Percentiles rank a stretch among this genome's conserved stretches.
phyloP scores from a whole-genome alignment of 1,140 invertebrate genomes.

The Nephila pilipes region DNA sequence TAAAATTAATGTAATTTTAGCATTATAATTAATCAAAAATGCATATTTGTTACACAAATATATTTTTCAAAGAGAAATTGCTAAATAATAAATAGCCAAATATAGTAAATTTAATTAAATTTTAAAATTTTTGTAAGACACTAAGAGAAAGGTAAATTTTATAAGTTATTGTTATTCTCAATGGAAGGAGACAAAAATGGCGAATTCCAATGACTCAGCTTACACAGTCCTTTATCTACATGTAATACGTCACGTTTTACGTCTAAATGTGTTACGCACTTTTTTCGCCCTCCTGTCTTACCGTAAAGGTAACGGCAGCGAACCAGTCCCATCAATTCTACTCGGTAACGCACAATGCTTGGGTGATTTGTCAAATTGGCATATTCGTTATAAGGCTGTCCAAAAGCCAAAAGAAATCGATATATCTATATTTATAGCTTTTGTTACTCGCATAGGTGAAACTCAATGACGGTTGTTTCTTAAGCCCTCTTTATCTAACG shows the following conservation, averaged over 20 bases:
- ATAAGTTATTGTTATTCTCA: too few species aligned
- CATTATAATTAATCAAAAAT: too few species aligned
- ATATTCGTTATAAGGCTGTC: constrained; percentile 60
- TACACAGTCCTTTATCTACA: constrained; percentile 9
- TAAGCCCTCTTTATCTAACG: neutral
- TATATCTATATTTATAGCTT: constrained; percentile 42
- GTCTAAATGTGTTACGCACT: constrained; percentile 25
- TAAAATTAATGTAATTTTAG: too few species aligned
- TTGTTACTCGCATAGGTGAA: constrained; percentile 15
- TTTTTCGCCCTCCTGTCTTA: neutral
- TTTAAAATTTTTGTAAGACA: too few species aligned
- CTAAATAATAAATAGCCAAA: too few species aligned
- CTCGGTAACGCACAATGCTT: constrained; percentile 58
- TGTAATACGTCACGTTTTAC: constrained; percentile 40
- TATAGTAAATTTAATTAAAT: too few species aligned
- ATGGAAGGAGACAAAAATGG: neutral
- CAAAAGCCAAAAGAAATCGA: constrained; percentile 61
- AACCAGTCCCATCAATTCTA: constrained; percentile 37
- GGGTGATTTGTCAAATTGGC: constrained; percentile 66
- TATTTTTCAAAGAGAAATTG: too few species aligned
- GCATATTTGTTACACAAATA: too few species aligned
- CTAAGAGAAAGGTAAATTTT: too few species aligned
- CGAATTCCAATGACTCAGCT: neutral
- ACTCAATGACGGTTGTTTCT: neutral
- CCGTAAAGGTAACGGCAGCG: neutral